Percentiles rank a stretch among this genome's conserved stretches.
These are phyloP conservation scores for Pedetes capensis DNA, from an alignment of 2,113 vertebrate species.

Conservation along the genomic window DNA sequence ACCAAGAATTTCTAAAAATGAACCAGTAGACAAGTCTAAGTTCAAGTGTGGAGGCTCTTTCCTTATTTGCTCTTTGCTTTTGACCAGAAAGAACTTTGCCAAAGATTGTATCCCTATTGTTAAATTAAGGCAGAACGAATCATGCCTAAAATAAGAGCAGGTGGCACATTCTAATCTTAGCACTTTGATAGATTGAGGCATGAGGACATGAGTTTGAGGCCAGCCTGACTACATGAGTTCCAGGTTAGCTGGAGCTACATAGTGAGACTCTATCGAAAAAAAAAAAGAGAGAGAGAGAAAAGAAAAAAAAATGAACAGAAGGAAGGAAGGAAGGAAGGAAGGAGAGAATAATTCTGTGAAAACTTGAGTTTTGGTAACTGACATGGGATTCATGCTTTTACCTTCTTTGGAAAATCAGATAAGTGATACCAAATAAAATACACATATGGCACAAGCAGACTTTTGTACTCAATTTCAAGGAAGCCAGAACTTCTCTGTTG, in stretches of 20 bases:
- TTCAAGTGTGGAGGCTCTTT: background rate
- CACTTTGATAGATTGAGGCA: no score
- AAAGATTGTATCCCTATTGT: background rate
- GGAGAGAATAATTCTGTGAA: background rate
- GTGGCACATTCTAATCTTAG: no score
- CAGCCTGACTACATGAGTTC: no score
- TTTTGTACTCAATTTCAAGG: background rate
- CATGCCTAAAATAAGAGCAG: background rate
- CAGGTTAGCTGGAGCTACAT: no score
- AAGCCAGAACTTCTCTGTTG: background rate
- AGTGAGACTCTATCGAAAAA: no score
- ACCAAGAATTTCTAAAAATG: background rate
- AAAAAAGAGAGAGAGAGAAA: no score
- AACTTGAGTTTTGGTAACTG: background rate
- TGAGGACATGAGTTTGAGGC: no score
- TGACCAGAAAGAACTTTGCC: background rate
- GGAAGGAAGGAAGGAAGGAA: no score
- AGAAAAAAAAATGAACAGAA: no score
- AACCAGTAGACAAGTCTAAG: background rate
- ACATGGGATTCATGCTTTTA: background rate
- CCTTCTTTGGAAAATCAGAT: background rate
- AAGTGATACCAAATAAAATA: background rate
- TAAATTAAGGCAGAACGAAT: background rate
- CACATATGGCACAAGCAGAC: background rate
- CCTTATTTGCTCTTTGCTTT: background rate